Evolutionary conservation across 2,797 vertebrate genomes (phyloP).

Genomic region (Phataginus tetradactyla): DNA sequence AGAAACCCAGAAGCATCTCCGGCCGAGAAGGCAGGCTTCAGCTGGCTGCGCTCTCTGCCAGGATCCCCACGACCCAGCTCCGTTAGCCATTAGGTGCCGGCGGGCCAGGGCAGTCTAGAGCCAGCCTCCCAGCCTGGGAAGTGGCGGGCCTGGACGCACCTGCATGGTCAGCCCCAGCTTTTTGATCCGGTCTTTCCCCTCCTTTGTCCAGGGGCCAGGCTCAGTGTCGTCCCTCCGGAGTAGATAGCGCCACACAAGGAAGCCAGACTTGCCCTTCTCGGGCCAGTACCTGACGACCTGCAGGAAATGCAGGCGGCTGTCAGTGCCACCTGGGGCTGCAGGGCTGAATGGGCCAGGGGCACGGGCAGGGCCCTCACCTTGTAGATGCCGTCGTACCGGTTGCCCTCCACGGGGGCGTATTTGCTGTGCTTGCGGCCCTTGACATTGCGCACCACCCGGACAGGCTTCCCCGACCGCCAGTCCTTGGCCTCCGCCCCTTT

Average conservation of each 20-base stretch:
- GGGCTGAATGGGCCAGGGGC: not conserved
- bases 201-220: conserved; percentile 96
- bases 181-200: conserved; percentile 96
- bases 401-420: conserved; percentile 94
- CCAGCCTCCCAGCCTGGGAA: not conserved
- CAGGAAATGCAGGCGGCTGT: accelerated
- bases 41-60: not conserved
- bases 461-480: conserved; percentile 95
- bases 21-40: not conserved
- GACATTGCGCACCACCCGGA: conserved; percentile 94
- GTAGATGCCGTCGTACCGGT: conserved; percentile 98
- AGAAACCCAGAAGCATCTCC: accelerated
- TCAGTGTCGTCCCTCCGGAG: conserved; percentile 95
- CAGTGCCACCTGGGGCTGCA: accelerated
- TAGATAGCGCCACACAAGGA: conserved; percentile 97
- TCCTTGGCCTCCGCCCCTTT: conserved; percentile 94
- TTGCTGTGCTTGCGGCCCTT: conserved; percentile 98
- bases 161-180: conserved; percentile 96
- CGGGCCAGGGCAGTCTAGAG: not conserved
- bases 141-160: conserved; percentile 85
- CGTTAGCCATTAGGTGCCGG: not conserved
- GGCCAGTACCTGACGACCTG: conserved; percentile 99
- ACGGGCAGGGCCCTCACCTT: conserved; percentile 88
- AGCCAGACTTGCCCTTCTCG: conserved; percentile 97
- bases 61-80: accelerated